These are phyloP conservation scores for Urocitellus parryii DNA, from an alignment of 2,113 vertebrate genomes.

Conservation along the genomic window DNA sequence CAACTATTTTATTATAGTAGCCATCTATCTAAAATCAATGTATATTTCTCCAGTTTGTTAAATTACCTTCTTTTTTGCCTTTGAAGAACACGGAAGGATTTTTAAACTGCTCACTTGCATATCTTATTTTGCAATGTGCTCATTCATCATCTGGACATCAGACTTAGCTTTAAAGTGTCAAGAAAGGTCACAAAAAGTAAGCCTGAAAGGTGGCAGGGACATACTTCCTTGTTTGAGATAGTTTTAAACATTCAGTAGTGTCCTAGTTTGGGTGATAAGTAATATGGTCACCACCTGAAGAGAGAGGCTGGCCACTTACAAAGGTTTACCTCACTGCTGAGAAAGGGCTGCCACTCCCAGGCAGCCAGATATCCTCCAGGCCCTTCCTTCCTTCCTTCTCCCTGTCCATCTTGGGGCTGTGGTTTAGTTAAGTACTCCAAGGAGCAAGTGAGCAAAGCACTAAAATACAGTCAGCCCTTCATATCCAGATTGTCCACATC, in stretches of 20 bases:
- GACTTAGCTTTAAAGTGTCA: not conserved
- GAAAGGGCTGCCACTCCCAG: not conserved
- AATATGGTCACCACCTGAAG: not conserved
- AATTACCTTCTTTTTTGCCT: conserved; percentile 15
- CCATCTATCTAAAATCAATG: conserved; percentile 15
- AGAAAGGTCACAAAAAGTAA: conserved; percentile 26
- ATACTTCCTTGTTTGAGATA: not conserved
- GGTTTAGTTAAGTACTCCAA: not conserved
- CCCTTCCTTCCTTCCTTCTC: not conserved
- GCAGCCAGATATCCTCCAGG: not conserved
- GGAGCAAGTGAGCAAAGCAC: not conserved
- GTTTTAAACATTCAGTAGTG: not conserved
- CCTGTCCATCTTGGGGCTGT: not conserved
- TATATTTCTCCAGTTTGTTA: not conserved
- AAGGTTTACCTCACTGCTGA: not conserved
- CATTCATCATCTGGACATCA: not conserved
- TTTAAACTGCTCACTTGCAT: conserved; percentile 1
- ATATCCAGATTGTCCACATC: not conserved
- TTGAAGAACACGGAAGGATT: conserved; percentile 12
- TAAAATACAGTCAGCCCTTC: not conserved
- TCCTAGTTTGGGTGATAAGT: not conserved
- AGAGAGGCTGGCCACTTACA: not conserved
- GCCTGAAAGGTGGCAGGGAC: not conserved
- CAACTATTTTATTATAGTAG: not conserved
- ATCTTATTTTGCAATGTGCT: conserved; percentile 5